Evolutionary conservation across 2,888 invertebrate species (phyloP), one percentile per base, ranked within the genome.

Genomic region (Acanthosoma haemorrhoidale): DNA sequence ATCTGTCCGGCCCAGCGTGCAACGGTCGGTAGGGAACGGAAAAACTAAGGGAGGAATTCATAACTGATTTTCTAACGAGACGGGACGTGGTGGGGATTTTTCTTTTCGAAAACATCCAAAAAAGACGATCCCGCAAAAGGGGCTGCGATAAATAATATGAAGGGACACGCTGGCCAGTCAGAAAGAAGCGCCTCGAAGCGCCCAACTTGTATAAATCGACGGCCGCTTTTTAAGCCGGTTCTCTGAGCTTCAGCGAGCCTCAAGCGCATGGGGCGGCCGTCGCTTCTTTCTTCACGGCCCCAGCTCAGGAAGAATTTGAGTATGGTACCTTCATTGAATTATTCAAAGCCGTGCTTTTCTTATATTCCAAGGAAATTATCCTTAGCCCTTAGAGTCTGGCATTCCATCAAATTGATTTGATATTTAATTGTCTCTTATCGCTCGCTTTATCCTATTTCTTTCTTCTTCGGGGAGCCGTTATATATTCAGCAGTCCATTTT

Each of bases 181-280:
- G 13, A 41, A 41, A n/a, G 15, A 6, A 5, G 5, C 5, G 8
- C 9, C n/a, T 41, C 32, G 34, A 11, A 39, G 63, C 63, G 39
- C 63, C 63, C 38, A 39, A 63, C 63, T 63, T 29, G 63, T 63
- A 63, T 63, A 63, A 63, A 63, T 63, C 39, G 63, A 18, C 63
- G 63, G 63, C 25, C 9, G 29, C 38, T 63, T 63, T 63, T 63
- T 63, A 29, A 63, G 63, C 29, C 18, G 25, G 32, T 39, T 36
- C 13, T 36, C n/a, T n/a, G n/a, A n/a, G 41, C 16, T 13, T 57
- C 21, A 8, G 3, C 11, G 39, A 18, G 13, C 63, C 21, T 36
- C 63, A 63, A 63, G 38, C 63, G 38, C 63, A 39, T 25, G 60
- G n/a, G 21, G 38, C 15, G 18, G 25, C 8, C 36, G 6, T 9